Percentiles rank a stretch among this genome's conserved stretches.
Conservation (phyloP, 2,888 invertebrate genomes). For the Cheilosia urbana region DNA sequence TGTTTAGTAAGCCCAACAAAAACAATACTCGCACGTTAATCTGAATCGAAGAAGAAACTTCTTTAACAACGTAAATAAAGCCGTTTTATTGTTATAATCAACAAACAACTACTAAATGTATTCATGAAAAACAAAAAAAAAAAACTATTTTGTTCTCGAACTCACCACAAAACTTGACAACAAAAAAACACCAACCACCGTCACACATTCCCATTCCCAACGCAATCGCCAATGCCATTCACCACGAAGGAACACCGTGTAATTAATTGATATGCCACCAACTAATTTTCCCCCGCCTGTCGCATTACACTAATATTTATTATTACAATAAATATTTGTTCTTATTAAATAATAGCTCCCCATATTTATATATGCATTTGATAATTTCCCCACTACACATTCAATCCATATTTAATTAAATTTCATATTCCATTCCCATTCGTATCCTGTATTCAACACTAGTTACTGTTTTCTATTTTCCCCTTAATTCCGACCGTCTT, state of each 20-base stretch:
- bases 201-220: neutral
- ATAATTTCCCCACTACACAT: neutral
- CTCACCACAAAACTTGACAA: conserved; percentile 3
- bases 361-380: conserved; percentile 4
- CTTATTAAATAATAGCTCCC: no score
- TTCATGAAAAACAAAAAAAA: no score
- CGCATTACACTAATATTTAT: conserved; percentile 9
- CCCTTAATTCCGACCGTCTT: conserved; percentile 26
- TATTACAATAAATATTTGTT: no score
- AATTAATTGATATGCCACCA: conserved; percentile 16
- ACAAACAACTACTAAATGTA: no score
- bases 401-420: neutral
- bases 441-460: conserved; percentile 1
- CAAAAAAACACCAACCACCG: conserved; percentile 8
- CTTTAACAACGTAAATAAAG: no score
- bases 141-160: neutral
- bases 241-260: conserved; percentile 2
- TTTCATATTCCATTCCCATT: conserved; percentile 9
- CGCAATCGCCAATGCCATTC: conserved; percentile 8
- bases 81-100: no score
- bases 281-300: conserved; percentile 1
- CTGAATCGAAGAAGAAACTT: neutral
- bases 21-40: neutral
- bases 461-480: conserved; percentile 64
- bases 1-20: neutral